Conservation (phyloP, 2,888 invertebrate species). For the Isotomurus palustris region DNA sequence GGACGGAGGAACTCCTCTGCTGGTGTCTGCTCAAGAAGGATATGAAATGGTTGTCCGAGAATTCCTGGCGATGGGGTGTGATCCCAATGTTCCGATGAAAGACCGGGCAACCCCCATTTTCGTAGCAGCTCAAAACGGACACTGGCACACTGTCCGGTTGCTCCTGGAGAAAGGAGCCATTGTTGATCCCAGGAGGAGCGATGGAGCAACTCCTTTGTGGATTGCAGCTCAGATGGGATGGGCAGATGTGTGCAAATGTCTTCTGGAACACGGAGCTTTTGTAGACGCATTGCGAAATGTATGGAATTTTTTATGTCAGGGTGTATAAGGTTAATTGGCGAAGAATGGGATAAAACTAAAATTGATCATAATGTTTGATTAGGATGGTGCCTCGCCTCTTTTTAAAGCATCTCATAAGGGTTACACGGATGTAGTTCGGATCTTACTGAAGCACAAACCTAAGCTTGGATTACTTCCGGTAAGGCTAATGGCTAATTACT, state of each 20-base stretch:
- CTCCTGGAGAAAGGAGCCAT: constrained; percentile 69
- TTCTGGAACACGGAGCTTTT: constrained; percentile 71
- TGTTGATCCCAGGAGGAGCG: constrained; percentile 69
- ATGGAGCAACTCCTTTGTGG: constrained; percentile 87
- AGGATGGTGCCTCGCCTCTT: constrained; percentile 90
- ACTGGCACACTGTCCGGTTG: constrained; percentile 69
- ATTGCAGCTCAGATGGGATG: constrained; percentile 95
- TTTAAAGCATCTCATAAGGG: constrained; percentile 96
- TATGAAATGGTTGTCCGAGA: constrained; percentile 82
- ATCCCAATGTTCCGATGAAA: constrained; percentile 78
- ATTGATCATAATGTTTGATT: constrained; percentile 37
- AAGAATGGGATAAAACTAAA: neutral
- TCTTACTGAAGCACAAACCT: constrained; percentile 75
- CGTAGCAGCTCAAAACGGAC: constrained; percentile 91
- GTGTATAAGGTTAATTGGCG: too few species aligned
- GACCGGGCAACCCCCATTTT: constrained; percentile 88
- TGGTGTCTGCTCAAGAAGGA: constrained; percentile 87
- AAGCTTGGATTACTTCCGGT: constrained; percentile 76
- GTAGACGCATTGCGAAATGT: constrained; percentile 78
- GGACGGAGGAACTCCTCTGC: constrained; percentile 94
- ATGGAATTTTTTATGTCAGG: too few species aligned
- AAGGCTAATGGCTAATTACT: constrained; percentile 28
- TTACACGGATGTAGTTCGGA: constrained; percentile 77
- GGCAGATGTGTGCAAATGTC: constrained; percentile 68
- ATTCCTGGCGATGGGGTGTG: constrained; percentile 73